A percentile compares a stretch with the other conserved stretches of the same genome.
These are phyloP conservation scores for Anthoscopus minutus DNA, from an alignment of 2,113 vertebrate genomes.

Conservation along the genomic window DNA sequence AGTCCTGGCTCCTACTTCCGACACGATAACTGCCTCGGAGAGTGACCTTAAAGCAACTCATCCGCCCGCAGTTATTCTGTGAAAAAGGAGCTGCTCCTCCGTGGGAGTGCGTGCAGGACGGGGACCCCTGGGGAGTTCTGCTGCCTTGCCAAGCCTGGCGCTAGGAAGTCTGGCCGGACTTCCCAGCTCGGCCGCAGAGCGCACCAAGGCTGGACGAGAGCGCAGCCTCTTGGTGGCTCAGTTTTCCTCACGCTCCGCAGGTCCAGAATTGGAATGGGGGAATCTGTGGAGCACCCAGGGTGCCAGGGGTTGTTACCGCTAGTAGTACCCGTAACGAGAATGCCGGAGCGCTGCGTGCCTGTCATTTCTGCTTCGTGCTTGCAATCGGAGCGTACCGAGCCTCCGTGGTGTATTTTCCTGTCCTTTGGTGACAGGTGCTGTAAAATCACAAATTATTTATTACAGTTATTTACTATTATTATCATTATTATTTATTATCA, in stretches of 20 bases:
- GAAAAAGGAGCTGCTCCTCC: background rate
- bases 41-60: background rate
- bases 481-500: background rate
- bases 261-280: background rate
- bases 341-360: rapidly evolving
- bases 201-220: background rate
- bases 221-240: background rate
- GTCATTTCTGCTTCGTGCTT: background rate
- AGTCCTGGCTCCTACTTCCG: background rate
- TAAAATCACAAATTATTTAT: background rate
- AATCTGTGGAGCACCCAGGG: background rate
- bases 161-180: background rate
- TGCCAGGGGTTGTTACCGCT: background rate
- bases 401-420: rapidly evolving
- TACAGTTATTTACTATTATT: background rate
- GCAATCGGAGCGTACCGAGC: background rate
- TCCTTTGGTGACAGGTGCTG: background rate
- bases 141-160: background rate
- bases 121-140: background rate
- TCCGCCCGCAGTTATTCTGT: background rate
- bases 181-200: background rate
- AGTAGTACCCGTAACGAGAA: background rate
- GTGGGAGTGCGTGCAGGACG: background rate
- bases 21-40: background rate
- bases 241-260: background rate